A percentile compares a stretch with the other conserved stretches of the same genome.
These are phyloP conservation scores for Megaceryle alcyon DNA, from an alignment of 2,797 vertebrate species.

Conservation along the genomic window DNA sequence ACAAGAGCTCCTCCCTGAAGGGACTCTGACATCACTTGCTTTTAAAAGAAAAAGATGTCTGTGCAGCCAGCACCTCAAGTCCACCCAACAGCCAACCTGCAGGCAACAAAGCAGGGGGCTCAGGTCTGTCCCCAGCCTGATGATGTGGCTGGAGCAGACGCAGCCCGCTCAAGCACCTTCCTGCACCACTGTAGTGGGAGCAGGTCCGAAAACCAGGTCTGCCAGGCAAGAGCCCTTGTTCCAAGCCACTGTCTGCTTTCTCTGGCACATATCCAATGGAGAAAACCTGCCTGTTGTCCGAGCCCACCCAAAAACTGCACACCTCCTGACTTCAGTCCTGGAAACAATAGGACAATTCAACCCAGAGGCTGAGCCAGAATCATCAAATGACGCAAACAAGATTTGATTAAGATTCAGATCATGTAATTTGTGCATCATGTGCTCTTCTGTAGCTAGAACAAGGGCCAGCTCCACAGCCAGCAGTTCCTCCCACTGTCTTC, in stretches of 20 bases:
- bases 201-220: neutral
- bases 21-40: neutral
- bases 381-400: neutral
- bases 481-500: neutral
- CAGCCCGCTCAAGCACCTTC: neutral
- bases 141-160: neutral
- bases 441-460: neutral
- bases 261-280: neutral
- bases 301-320: neutral
- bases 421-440: accelerated
- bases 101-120: neutral
- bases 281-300: neutral
- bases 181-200: accelerated
- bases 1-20: neutral
- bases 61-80: neutral
- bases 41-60: neutral
- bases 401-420: neutral
- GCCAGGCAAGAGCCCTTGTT: accelerated
- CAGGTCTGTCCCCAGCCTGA: neutral
- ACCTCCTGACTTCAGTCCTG: neutral
- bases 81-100: neutral
- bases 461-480: neutral
- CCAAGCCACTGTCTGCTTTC: neutral
- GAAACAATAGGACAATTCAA: neutral
- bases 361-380: neutral